These are phyloP conservation scores for Poecilus cupreus DNA, from an alignment of 2,888 invertebrate genomes.

Conservation along the genomic window DNA sequence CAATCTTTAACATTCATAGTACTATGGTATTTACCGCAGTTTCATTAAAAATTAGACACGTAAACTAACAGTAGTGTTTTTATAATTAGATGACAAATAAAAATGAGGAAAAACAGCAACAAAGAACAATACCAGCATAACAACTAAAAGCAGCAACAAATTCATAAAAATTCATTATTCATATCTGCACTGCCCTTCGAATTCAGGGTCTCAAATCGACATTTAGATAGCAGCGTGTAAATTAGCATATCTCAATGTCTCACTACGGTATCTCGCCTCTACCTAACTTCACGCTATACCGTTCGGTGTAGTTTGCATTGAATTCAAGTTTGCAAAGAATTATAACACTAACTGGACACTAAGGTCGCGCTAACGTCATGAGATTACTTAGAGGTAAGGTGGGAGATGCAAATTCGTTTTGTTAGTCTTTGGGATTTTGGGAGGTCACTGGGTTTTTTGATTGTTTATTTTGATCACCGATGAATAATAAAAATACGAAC, in stretches of 20 bases:
- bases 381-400: neutral
- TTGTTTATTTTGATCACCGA: neutral
- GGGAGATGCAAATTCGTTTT: neutral
- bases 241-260: constrained; percentile 29
- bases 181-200: constrained; percentile 5
- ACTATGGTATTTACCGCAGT: no score
- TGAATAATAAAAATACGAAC: neutral
- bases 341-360: neutral
- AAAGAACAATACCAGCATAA: constrained; percentile 1
- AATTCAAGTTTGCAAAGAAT: neutral
- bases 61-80: no score
- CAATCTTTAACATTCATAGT: no score
- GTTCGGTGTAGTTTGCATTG: neutral
- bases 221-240: constrained; percentile 16
- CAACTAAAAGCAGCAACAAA: neutral
- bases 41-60: no score
- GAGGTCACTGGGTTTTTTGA: neutral
- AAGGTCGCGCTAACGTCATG: neutral
- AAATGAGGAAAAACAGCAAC: no score
- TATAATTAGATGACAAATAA: no score
- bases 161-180: neutral
- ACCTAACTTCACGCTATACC: neutral
- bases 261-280: neutral
- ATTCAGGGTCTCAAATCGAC: constrained; percentile 32
- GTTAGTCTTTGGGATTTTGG: neutral